Base-by-base conservation (phyloP, 2,113 vertebrate species). In the Ciconia stormi region DNA sequence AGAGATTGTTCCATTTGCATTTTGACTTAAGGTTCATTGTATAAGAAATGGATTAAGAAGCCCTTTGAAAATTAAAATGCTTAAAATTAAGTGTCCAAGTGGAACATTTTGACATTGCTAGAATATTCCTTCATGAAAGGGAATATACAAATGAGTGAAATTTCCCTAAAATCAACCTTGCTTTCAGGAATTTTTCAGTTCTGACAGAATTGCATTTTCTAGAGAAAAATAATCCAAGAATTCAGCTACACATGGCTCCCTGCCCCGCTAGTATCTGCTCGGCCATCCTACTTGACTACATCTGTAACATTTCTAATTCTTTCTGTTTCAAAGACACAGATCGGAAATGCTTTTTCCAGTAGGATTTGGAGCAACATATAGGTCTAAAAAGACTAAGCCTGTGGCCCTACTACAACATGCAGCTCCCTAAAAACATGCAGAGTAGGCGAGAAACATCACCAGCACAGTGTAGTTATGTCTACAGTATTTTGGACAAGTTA, bases 191-290 rank as follows among this genome's bases (percentile, higher is more conserved):
- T 44, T 86, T 61, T 44, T 67, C 20, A 25, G 7, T 82, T 70
- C 72, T 67, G 26, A 47, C 29, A 52, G 40, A 72, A 21, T 7
- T 27, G 7, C 5, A 27, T 72, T 83, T 82, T 59, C 25, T 38
- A 55, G 14, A 14, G 26, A 83, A 70, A 76, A 83, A 82, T 21
- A 89, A 70, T 36, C 0, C 0, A 29, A 59, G 62, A 80, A 34
- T 30, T 40, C 30, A 77, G 16, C 16, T 69, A 40, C 38, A 38
- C 9, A 9, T 38, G 38, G 38, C 38, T 38, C 2, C 4, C 10
- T 1, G 1, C 1, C 3, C 4, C 7, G 29, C 10, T 5, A 42
- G 10, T 8, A 40, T 25, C 13, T 22, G 29, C 21, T 56, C 21
- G 80, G 22, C 13, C 30, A 46, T 52, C 7, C 36, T 53, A 36